Evolutionary conservation across 2,113 vertebrate genomes (phyloP).

Genomic region (Siniperca knerii): DNA sequence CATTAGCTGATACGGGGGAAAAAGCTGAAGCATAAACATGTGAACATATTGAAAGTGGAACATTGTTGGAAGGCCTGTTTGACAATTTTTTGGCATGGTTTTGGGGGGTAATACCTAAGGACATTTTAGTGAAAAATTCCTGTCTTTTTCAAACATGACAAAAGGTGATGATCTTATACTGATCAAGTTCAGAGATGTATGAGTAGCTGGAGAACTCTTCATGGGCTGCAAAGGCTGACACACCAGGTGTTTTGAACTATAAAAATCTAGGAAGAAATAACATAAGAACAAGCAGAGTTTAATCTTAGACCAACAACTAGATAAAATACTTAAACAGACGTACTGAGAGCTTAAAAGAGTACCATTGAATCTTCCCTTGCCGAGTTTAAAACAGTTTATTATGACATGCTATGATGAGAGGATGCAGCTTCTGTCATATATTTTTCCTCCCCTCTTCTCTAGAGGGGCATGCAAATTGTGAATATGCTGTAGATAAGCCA

Average conservation of each 20-base stretch:
- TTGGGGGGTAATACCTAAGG: conserved; percentile 8
- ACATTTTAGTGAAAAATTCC: conserved; percentile 11
- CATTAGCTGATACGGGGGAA: conserved; percentile 45
- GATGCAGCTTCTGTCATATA: conserved; percentile 54
- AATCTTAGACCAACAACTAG: conserved; percentile 16
- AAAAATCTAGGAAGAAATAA: background rate
- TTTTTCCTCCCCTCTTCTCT: conserved; percentile 52
- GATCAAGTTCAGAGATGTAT: conserved; percentile 21
- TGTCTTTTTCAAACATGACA: conserved; percentile 24
- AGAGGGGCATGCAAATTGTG: conserved; percentile 67
- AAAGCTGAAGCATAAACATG: conserved; percentile 36
- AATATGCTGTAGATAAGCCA: conserved; percentile 76
- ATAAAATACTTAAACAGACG: conserved; percentile 23
- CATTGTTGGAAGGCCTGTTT: conserved; percentile 31
- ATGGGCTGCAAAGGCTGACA: conserved; percentile 5
- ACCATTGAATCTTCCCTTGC: background rate
- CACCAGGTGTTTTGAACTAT: background rate
- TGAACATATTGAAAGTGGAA: conserved; percentile 36
- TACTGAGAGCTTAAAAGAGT: background rate
- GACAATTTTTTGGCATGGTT: conserved; percentile 43
- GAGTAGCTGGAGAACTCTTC: background rate
- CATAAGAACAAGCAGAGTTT: background rate
- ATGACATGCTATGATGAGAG: conserved; percentile 39
- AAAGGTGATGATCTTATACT: conserved; percentile 10
- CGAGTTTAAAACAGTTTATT: conserved; percentile 21